Evolutionary conservation across 92 coral and sea anemone genomes (phyloP).

Genomic region (Zoanthus sociatus): DNA sequence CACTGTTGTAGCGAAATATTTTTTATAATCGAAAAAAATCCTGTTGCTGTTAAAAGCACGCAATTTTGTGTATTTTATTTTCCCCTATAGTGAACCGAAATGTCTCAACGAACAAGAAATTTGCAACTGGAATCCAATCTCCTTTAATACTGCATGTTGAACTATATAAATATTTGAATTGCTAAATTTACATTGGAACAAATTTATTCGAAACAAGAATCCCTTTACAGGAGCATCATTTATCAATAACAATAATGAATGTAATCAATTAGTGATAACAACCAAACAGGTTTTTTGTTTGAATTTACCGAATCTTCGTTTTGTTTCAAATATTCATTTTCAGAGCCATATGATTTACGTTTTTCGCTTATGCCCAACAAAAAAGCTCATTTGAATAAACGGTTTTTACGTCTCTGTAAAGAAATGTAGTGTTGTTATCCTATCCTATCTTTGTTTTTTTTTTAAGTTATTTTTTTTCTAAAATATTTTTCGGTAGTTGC

Average conservation of each 20-base stretch:
- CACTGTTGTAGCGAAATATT: too few species aligned
- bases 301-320: background rate
- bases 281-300: background rate
- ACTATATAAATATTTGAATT: conserved; percentile 2
- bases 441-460: background rate
- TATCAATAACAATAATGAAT: background rate
- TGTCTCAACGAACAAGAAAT: conserved; percentile 8
- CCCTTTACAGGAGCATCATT: background rate
- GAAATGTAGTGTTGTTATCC: background rate
- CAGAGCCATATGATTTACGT: background rate
- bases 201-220: background rate
- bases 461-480: background rate
- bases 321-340: background rate
- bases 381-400: background rate
- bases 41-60: background rate
- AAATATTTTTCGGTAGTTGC: conserved; percentile 6
- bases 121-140: background rate
- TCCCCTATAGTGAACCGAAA: background rate
- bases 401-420: background rate
- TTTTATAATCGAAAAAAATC: background rate
- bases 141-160: conserved; percentile 37
- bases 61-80: background rate
- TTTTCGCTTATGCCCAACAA: background rate
- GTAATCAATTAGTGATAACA: background rate
- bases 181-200: conserved; percentile 3